phyloP scores from a whole-genome alignment of 2,113 vertebrate species.

The Bombycilla garrulus region DNA sequence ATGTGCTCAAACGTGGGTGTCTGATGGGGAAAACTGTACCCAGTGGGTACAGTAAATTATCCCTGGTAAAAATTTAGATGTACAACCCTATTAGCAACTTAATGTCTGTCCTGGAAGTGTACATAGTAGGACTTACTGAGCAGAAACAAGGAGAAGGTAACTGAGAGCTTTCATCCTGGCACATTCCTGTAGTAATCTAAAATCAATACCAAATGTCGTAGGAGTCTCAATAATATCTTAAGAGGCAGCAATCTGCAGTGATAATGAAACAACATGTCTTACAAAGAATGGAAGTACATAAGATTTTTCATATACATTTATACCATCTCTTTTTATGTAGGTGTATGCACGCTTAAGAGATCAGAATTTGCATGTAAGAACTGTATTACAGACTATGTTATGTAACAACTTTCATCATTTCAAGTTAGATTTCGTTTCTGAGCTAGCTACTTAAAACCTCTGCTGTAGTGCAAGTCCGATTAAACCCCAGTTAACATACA shows the following conservation, averaged over 20 bases:
- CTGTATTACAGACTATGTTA: not conserved
- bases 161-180: not conserved
- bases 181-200: not conserved
- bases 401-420: not conserved
- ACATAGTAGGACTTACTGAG: not conserved
- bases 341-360: not conserved
- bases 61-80: not conserved
- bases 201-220: not conserved
- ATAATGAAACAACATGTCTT: not conserved
- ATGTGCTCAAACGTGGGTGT: rapidly evolving
- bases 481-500: not conserved
- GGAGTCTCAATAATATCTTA: not conserved
- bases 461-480: not conserved
- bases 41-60: not conserved
- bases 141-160: not conserved
- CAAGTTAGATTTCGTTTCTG: not conserved
- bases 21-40: not conserved
- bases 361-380: not conserved
- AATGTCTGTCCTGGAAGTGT: rapidly evolving
- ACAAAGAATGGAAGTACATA: rapidly evolving
- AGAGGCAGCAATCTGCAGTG: not conserved
- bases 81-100: not conserved
- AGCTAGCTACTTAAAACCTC: not conserved
- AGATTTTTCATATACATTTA: not conserved
- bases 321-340: not conserved